Evolutionary conservation across 2,113 vertebrate species (phyloP).

Genomic region (Ailurus styani): DNA sequence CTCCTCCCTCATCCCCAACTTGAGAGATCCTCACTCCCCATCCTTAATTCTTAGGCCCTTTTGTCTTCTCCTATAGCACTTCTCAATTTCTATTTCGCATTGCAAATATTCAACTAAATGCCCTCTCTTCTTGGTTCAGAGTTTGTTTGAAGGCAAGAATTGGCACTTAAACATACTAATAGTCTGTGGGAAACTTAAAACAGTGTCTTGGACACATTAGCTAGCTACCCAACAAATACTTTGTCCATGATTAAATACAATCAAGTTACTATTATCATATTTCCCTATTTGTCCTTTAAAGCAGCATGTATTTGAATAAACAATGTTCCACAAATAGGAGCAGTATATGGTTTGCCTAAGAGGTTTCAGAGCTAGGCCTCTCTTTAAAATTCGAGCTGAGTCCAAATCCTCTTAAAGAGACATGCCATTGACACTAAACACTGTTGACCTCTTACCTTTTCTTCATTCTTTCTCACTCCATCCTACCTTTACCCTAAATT

Average conservation of each 20-base stretch:
- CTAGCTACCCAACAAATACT: not conserved
- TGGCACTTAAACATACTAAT: not conserved
- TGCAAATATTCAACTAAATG: not conserved
- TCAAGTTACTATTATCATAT: not conserved
- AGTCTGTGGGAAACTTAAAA: not conserved
- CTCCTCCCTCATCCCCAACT: not conserved
- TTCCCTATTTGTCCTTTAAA: not conserved
- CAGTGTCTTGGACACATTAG: not conserved
- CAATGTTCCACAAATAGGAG: not conserved
- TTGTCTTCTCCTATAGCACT: not conserved
- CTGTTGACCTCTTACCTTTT: not conserved
- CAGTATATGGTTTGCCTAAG: not conserved
- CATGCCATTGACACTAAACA: not conserved
- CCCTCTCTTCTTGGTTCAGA: not conserved
- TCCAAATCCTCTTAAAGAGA: not conserved
- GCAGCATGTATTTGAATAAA: not conserved
- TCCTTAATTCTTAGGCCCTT: not conserved
- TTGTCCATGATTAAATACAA: not conserved
- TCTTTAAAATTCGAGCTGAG: not conserved
- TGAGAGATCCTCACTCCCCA: not conserved
- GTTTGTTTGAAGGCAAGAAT: not conserved
- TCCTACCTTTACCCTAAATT: not conserved
- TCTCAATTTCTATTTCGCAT: not conserved
- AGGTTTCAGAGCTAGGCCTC: not conserved
- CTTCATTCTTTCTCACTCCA: not conserved